Base-by-base conservation (phyloP, 2,888 invertebrate genomes). In the Troides aeacus region DNA sequence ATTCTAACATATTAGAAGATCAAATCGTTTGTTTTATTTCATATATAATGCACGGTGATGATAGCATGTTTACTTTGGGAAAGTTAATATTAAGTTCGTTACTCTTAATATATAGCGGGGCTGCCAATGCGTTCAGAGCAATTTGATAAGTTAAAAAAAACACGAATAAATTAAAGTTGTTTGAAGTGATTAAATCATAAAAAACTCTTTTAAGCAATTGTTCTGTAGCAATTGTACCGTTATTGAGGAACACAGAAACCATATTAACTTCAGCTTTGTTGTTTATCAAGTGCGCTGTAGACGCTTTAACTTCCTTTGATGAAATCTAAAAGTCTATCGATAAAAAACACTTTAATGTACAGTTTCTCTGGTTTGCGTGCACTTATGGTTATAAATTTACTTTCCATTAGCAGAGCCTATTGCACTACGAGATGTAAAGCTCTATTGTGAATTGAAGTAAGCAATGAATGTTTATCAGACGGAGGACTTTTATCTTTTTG, bases 381-480 rank as follows among this genome's bases (percentile, higher is more conserved):
- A 76, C 78, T 80, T 84, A 78, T 82, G 82, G 76, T 78, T 78
- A 83, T 88, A 87, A 86, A 88, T 87, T 72, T 76, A 74, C 77
- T 80, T 76, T 85, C 83, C 85, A 89, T 89, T 89, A 87, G 82
- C 75, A 74, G 64, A 78, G 72, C 76, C 39, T 58, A 58, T 58
- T 58, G 57, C 57, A 23, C 6, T 2, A 58, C 57, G 23, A 58
- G 23, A 24, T 58, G 57, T 58, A 58, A 15, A 58, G 12, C 23
- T 21, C n/a, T 18, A 23, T 57, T 57, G 23, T 58, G 23, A 58
- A n/a, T n/a, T 53, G 53, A 53, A 53, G 53, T n/a, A 59, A 12
- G 50, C 15, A 46, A 12, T 46, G 12, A 12, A 15, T 15, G 46
- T 15, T 46, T 46, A 53, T 53, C 5, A 53, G 18, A 53, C 6